Percentiles rank a stretch among this genome's conserved stretches.
Conservation (phyloP, 2,113 vertebrate species). For the Leucopsar rothschildi region DNA sequence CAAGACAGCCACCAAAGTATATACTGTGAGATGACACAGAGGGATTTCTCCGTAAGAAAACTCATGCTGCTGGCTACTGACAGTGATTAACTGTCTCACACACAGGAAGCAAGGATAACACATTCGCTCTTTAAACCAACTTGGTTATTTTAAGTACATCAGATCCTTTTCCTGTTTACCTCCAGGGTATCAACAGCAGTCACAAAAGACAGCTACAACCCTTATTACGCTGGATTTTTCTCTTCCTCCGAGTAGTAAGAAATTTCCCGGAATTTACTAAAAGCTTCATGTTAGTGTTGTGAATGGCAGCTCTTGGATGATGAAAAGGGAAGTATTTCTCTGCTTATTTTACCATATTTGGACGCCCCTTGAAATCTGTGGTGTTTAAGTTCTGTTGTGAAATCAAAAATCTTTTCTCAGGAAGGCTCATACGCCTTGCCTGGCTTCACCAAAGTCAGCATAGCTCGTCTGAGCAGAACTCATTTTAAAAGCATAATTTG, state of each 20-base stretch:
- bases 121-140: slow-evolving; percentile 13
- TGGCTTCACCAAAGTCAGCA: neutral
- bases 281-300: neutral
- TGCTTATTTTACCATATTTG: slow-evolving; percentile 16
- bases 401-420: neutral
- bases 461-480: neutral
- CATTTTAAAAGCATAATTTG: neutral
- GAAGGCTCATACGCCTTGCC: neutral
- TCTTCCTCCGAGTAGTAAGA: neutral
- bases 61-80: neutral
- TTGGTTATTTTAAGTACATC: neutral
- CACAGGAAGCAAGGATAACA: slow-evolving; percentile 36
- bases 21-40: slow-evolving; percentile 40
- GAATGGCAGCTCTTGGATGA: neutral
- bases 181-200: neutral
- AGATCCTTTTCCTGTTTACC: slow-evolving; percentile 69
- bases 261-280: neutral
- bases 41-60: slow-evolving; percentile 23
- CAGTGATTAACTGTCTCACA: slow-evolving; percentile 69
- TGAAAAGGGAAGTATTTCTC: neutral
- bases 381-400: neutral
- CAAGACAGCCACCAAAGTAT: slow-evolving; percentile 15
- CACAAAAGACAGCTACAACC: neutral
- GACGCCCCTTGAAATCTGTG: neutral
- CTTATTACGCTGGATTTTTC: neutral